Evolutionary conservation across 2,888 invertebrate species (phyloP).

Genomic region (Zygaena filipendulae): DNA sequence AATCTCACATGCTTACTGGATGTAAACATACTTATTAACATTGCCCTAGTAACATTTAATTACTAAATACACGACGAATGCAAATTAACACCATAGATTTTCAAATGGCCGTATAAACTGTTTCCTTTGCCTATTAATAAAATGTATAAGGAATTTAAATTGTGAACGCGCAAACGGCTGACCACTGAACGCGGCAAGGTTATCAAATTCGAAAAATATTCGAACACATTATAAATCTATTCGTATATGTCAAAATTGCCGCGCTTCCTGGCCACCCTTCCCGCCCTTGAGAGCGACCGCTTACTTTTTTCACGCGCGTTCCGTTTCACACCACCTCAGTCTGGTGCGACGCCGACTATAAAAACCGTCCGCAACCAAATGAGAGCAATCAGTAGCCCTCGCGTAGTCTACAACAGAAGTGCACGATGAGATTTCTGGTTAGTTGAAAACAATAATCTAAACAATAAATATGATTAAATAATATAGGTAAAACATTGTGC

Average conservation of each 20-base stretch:
- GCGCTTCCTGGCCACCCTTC: conserved; percentile 60
- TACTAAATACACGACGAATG: too few species aligned
- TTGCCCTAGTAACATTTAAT: too few species aligned
- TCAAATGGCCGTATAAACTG: too few species aligned
- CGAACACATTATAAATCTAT: conserved; percentile 27
- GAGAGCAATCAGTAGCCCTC: conserved; percentile 64
- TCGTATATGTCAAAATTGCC: conserved; percentile 38
- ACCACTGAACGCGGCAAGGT: too few species aligned
- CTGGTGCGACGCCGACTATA: conserved; percentile 44
- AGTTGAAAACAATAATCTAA: conserved; percentile 25
- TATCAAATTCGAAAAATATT: too few species aligned
- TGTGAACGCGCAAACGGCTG: too few species aligned
- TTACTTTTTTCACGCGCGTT: conserved; percentile 58
- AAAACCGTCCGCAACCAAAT: conserved; percentile 45
- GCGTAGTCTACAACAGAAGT: conserved; percentile 66
- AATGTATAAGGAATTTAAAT: too few species aligned
- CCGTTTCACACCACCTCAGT: conserved; percentile 47
- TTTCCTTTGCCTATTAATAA: too few species aligned
- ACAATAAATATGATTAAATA: conserved; percentile 2
- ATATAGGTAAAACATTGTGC: too few species aligned
- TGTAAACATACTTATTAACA: too few species aligned
- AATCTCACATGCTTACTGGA: too few species aligned
- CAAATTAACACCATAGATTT: too few species aligned
- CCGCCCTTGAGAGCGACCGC: conserved; percentile 57
- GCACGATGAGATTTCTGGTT: conserved; percentile 66